Evolutionary conservation across 2,797 vertebrate genomes (phyloP).

Genomic region (Crypturellus tataupa): DNA sequence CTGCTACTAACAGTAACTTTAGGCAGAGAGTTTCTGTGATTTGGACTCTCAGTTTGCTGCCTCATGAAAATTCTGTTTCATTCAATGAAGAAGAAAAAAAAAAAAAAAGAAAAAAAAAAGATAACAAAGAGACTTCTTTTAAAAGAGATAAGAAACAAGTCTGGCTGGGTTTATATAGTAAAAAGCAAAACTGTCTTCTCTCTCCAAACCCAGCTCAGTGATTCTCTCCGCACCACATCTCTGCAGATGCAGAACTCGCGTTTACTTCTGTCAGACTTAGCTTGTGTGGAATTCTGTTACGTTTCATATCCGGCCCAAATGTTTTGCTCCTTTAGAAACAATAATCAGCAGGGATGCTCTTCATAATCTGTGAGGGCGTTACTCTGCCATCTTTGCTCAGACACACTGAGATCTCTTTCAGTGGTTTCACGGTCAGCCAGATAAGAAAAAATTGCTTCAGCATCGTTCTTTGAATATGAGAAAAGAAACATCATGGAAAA

Average conservation of each 20-base stretch:
- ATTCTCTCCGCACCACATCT: neutral
- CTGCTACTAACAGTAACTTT: neutral
- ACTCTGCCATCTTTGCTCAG: neutral
- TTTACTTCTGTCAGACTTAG: neutral
- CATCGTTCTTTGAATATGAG: neutral
- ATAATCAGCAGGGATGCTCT: neutral
- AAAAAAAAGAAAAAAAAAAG: neutral
- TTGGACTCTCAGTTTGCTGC: neutral
- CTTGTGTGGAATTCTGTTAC: neutral
- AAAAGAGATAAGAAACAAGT: neutral
- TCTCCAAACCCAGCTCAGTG: neutral
- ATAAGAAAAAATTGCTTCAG: neutral
- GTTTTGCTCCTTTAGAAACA: constrained; percentile 27
- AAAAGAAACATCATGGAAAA: neutral
- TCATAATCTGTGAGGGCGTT: neutral
- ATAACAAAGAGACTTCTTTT: neutral
- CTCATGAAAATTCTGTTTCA: neutral
- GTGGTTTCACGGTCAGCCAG: neutral
- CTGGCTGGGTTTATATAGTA: neutral
- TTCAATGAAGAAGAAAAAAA: neutral
- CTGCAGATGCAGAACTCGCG: neutral
- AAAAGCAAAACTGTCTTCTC: neutral
- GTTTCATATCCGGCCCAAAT: neutral
- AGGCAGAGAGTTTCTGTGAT: neutral
- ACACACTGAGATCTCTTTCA: neutral